Base-by-base conservation (phyloP, 64 coral and sea anemone genomes). In the Montipora sp. region DNA sequence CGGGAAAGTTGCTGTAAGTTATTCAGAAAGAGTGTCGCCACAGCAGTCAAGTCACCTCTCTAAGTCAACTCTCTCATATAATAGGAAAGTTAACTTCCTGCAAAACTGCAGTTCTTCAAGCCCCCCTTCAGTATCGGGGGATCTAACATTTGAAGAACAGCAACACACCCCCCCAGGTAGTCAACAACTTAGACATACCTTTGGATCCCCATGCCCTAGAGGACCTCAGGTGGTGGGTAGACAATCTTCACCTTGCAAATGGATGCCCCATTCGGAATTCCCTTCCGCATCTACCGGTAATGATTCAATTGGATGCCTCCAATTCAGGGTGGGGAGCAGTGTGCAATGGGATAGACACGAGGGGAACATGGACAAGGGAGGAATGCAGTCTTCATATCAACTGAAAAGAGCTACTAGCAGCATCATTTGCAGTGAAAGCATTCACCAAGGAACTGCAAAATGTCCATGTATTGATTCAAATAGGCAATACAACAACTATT, bases 281-380 rank as follows among this genome's bases (percentile, higher is more conserved):
- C 47, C 73, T 77, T 65, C 60, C 82, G 3, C 24, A 93, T 49
- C 45, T 93, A 27, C 24, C 24, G 24, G 24, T 27, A 77, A 16
- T 93, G 15, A 92, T 92, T 61, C 23, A 81, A 67, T 65, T 0
- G 45, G 89, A 90, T 81, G 77, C 89, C 21, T 92, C 66, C 36
- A 65, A 16, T n/a, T 73, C 90, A 13, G 90, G 90, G 49, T 84
- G 59, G 79, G 90, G 80, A 48, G 90, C 70, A 3, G 79, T 92
- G 14, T 59, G 90, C 70, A 47, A 76, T 66, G 77, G 80, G 48
- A 22, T 75, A 27, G 48, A n/a, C 21, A 83, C 90, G 2, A 15
- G 65, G 68, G 89, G 59, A 45, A 70, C 59, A 18, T 91, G 89
- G 89, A 82, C 50, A 50, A 59, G 15, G 6, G 45, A 53, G 14